Conservation (phyloP, 92 coral and sea anemone species). For the Zoanthus sansibaricus region DNA sequence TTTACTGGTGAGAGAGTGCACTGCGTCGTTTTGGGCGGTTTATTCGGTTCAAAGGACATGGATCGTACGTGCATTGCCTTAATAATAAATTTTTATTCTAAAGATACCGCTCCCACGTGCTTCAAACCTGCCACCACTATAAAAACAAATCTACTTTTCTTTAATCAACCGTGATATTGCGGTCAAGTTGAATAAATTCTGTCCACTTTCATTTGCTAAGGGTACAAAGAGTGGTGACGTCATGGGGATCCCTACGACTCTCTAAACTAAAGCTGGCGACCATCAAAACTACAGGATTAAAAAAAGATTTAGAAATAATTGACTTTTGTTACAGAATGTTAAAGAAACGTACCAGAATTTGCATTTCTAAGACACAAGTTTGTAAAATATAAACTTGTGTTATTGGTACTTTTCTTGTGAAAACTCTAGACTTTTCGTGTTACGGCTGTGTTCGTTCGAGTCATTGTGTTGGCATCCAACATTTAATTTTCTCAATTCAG, state of each 20-base stretch:
- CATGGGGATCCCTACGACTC: constrained; percentile 8
- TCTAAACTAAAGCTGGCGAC: background rate
- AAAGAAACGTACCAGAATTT: constrained; percentile 26
- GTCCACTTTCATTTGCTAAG: constrained; percentile 16
- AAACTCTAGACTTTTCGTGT: constrained; percentile 7
- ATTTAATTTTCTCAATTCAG: background rate
- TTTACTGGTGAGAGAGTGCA: too few relatives aligned
- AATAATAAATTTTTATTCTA: background rate
- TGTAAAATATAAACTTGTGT: background rate
- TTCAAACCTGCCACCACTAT: constrained; percentile 1
- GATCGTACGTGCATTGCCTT: background rate
- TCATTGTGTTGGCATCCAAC: constrained; percentile 26
- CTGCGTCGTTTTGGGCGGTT: too few relatives aligned
- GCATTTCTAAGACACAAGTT: constrained; percentile 3
- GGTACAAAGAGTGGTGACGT: constrained; percentile 35
- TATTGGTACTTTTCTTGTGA: constrained; percentile 10
- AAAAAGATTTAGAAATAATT: constrained; percentile 9
- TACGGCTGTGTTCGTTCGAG: background rate
- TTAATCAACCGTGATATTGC: constrained; percentile 26
- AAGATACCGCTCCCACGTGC: constrained; percentile 42
- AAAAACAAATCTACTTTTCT: constrained; percentile 24
- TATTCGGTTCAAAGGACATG: too few relatives aligned
- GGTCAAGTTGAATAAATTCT: constrained; percentile 13
- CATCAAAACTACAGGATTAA: constrained; percentile 27
- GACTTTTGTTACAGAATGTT: background rate